These are phyloP conservation scores for Ceratothoa steindachneri DNA, from an alignment of 2,888 invertebrate genomes.

Conservation along the genomic window DNA sequence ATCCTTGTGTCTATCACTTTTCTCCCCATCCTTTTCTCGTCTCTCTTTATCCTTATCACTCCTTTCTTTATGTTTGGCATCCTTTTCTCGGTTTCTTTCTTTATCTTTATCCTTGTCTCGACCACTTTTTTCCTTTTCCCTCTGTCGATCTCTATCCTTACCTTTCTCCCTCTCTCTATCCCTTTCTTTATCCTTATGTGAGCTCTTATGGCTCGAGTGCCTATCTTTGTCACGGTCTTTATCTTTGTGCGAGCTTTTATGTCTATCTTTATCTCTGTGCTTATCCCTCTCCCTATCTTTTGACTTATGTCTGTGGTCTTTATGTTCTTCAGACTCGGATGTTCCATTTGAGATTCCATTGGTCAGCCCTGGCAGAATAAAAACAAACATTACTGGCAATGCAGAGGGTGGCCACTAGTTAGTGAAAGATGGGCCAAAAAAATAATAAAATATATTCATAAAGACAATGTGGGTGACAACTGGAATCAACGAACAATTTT, in stretches of 20 bases:
- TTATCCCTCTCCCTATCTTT: slow-evolving; percentile 41
- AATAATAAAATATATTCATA: too few relatives aligned
- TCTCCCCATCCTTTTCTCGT: background rate
- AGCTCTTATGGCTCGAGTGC: slow-evolving; percentile 31
- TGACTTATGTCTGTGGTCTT: slow-evolving; percentile 43
- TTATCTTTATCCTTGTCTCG: slow-evolving; percentile 25
- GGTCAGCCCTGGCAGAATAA: slow-evolving; percentile 28
- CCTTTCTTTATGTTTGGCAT: slow-evolving; percentile 38
- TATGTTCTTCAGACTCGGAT: slow-evolving; percentile 26
- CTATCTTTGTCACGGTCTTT: slow-evolving; percentile 28
- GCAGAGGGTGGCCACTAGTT: too few relatives aligned
- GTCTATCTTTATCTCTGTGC: slow-evolving; percentile 39
- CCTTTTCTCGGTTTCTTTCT: slow-evolving; percentile 50
- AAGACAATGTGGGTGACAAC: too few relatives aligned
- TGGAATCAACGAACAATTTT: too few relatives aligned
- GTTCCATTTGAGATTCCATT: slow-evolving; percentile 46
- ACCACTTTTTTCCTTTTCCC: slow-evolving; percentile 25
- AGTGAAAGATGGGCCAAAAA: too few relatives aligned
- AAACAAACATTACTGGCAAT: background rate
- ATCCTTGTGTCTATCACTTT: slow-evolving; percentile 52
- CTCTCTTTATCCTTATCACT: slow-evolving; percentile 63
- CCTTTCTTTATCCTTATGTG: slow-evolving; percentile 37
- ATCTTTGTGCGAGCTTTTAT: slow-evolving; percentile 39
- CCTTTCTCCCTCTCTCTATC: slow-evolving; percentile 35
- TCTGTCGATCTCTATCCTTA: slow-evolving; percentile 18